Percentiles rank a stretch among this genome's conserved stretches.
These are phyloP conservation scores for Numenius phaeopus DNA, from an alignment of 2,797 vertebrate species.

Conservation along the genomic window DNA sequence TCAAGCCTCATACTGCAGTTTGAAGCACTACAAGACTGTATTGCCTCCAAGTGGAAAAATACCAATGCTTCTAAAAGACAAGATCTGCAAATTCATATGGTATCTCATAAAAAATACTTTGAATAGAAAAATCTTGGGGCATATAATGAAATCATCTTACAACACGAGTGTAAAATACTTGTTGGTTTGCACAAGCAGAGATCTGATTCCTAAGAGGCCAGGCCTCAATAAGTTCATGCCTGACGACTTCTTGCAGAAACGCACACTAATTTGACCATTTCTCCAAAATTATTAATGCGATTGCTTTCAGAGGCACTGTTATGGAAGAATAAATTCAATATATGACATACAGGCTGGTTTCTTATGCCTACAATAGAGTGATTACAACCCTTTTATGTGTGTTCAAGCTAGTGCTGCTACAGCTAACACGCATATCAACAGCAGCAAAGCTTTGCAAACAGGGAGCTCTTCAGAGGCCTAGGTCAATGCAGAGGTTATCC, in stretches of 20 bases:
- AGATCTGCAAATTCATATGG: background rate
- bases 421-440: rapidly evolving
- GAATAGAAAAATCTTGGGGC: background rate
- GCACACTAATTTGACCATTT: background rate
- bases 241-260: background rate
- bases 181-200: background rate
- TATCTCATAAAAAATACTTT: background rate
- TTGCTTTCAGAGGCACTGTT: background rate
- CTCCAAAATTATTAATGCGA: background rate
- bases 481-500: background rate
- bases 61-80: background rate
- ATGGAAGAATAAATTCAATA: background rate
- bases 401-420: background rate
- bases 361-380: background rate
- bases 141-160: background rate
- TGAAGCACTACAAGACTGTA: background rate
- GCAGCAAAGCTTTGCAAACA: background rate
- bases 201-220: background rate
- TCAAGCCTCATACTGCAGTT: background rate
- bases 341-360: background rate
- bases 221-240: background rate
- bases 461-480: background rate
- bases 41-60: background rate
- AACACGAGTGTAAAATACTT: background rate
- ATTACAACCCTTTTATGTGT: background rate